Evolutionary conservation across 2,888 invertebrate species (phyloP), one percentile per base, ranked within the genome.

Genomic region (Parascotia fuliginaria): DNA sequence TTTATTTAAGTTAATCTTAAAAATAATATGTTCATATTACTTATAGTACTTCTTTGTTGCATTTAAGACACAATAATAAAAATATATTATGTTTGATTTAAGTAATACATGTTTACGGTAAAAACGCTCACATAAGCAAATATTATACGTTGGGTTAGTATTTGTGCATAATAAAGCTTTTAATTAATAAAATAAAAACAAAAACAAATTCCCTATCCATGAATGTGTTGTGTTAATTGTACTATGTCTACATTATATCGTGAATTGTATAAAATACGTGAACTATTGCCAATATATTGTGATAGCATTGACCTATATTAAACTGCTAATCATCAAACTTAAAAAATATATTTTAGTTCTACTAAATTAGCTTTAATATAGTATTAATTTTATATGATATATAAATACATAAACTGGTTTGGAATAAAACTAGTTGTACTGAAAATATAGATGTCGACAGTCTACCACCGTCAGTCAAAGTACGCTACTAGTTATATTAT

Each of bases 191-290:
- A 24, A 14, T 57, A 39, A 56, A 61, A 51, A 57, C 65, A 55
- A 60, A 64, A 65, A 65, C 55, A 55, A 60, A 72, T 79, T 81
- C 81, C 89, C 89, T 81, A 81, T 87, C 90, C 90, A 92, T 88
- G 91, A 89, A 84, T 81, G 88, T 89, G 85, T 85, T 82, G 83
- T 82, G 83, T 85, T 83, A 85, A 70, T 65, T 46, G 31, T 45
- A 28, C 47, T 53, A 39, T 33, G 32, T 28, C 33, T 38, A 33
- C 31, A 39, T 24, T 14, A 41, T 5, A 40, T 33, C 16, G 31
- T 39, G 32, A 27, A 22, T 11, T 19, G n/a, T 14, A 24, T 24
- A 7, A 9, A 31, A 6, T 31, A 13, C 24, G 7, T 1, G 1
- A 6, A 6, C 7, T 24, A 13, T 6, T 7, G 1, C 13, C 2